Evolutionary conservation across 2,113 vertebrate species (phyloP).

Genomic region (Fukomys damarensis): DNA sequence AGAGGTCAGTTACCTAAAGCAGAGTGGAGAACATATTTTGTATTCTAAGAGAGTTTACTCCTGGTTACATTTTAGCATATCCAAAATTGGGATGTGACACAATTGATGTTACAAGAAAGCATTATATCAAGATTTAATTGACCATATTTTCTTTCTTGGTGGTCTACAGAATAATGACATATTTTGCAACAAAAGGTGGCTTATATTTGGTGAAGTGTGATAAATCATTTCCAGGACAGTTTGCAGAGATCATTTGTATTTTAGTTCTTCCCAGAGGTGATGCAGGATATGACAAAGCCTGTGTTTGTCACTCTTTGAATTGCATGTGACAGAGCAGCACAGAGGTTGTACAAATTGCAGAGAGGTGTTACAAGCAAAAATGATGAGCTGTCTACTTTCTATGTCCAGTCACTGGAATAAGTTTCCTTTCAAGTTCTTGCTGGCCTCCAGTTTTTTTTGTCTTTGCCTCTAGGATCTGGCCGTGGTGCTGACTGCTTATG

Average conservation of each 20-base stretch:
- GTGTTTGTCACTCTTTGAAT: background rate
- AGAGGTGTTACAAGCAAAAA: background rate
- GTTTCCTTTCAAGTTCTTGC: background rate
- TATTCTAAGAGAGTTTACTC: background rate
- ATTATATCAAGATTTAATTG: background rate
- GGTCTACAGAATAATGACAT: background rate
- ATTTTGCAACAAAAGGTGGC: background rate
- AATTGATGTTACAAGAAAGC: background rate
- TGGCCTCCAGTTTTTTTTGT: background rate
- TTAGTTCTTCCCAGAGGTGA: background rate
- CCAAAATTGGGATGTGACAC: background rate
- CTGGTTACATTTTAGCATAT: background rate
- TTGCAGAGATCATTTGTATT: background rate
- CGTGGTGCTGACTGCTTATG: conserved; percentile 73
- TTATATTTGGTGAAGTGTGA: background rate
- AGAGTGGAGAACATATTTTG: background rate
- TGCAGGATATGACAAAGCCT: background rate
- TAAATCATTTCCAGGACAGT: background rate
- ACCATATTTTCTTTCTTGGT: background rate
- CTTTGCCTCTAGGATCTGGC: conserved; percentile 67
- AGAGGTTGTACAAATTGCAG: background rate
- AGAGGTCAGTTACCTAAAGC: background rate
- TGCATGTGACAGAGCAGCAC: background rate
- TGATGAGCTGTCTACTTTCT: background rate
- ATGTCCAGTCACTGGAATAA: background rate